Conservation (phyloP, 2,797 vertebrate species). For the Anas capensis region DNA sequence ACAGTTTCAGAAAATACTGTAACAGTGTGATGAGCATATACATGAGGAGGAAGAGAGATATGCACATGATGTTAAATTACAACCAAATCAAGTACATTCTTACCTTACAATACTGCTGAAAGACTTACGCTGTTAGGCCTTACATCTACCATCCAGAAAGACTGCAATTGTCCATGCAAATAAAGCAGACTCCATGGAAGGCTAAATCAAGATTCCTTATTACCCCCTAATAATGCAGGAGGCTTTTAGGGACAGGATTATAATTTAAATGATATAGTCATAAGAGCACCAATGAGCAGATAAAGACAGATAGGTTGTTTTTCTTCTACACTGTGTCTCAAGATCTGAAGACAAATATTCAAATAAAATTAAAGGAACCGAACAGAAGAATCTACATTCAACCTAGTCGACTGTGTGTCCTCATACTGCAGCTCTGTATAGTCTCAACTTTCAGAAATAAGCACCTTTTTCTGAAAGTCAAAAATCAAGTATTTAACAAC, state of each 20-base stretch:
- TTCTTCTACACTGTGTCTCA: background rate
- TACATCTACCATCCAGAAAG: background rate
- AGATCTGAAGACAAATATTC: background rate
- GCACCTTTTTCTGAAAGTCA: background rate
- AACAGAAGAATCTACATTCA: background rate
- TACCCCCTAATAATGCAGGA: fast-evolving
- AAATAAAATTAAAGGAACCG: background rate
- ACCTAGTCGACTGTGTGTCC: background rate
- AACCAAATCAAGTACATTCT: background rate
- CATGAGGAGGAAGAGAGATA: fast-evolving
- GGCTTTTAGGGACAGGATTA: background rate
- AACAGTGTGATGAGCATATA: background rate
- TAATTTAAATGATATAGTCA: fast-evolving
- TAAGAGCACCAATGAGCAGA: background rate
- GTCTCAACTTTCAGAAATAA: background rate
- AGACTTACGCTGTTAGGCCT: background rate
- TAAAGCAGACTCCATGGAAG: background rate
- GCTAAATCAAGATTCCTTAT: background rate
- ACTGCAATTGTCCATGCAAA: background rate
- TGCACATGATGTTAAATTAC: background rate
- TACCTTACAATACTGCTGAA: background rate
- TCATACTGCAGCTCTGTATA: background rate
- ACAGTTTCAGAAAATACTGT: background rate
- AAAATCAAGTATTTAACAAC: background rate
- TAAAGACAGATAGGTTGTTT: background rate